Evolutionary conservation across 1,140 invertebrate genomes (phyloP), one percentile per base, ranked within the genome.

Genomic region (Pararge aegeria): DNA sequence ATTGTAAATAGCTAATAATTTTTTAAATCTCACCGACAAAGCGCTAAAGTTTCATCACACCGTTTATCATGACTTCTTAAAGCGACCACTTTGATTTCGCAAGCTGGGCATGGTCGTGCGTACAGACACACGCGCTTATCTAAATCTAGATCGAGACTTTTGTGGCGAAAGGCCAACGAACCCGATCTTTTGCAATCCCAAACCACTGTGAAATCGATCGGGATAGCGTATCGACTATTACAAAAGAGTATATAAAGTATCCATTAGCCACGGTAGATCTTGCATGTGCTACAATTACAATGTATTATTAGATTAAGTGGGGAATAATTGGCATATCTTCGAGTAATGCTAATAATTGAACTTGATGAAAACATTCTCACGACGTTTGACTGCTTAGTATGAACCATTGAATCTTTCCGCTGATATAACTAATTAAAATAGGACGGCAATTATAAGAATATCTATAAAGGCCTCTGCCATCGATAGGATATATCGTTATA

Each of bases 61-160:
- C 6, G 24, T 52, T 63, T 49, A 57, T 57, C 55, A 56, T 52
- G 61, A 57, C 18, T 50, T 56, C 42, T 46, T 50, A 52, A 57
- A 55, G 50, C 19, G 27, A 50, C 46, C 65, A 46, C 18, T n/a
- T n/a, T 64, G 56, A 50, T 77, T 71, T 71, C 65, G 66, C 53
- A 75, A 78, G 51, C 18, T 66, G 68, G 71, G 68, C 52, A 68
- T 67, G 50, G 67, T 57, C 61, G 66, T 66, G 61, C 63, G 72
- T 62, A 67, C 64, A 38, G 64, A 74, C 67, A 68, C 59, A 79
- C 73, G 64, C 68, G 70, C 74, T 75, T 79, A 80, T 82, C 75
- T 73, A 61, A 70, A 85, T 83, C 79, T 84, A 86, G 81, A 81
- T 75, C 78, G 68, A 79, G 73, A 81, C 77, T 82, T 79, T 84